Evolutionary conservation across 2,888 invertebrate genomes (phyloP).

Genomic region (Cerastis rubricosa): DNA sequence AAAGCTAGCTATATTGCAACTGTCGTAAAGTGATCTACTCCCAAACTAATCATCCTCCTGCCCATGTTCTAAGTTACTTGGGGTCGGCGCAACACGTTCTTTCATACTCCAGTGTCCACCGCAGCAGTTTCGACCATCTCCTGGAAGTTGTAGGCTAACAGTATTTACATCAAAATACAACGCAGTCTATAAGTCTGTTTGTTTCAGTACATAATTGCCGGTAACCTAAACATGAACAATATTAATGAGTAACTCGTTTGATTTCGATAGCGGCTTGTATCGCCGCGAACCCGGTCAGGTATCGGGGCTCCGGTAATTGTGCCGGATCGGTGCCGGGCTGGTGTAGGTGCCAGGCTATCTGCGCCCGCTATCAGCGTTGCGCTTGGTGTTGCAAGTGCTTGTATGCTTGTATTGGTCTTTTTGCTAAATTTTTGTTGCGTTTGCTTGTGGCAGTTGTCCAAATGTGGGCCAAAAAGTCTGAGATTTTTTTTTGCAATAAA

Average conservation of each 20-base stretch:
- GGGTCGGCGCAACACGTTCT: not conserved
- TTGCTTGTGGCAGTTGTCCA: not conserved
- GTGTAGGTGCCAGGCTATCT: slow-evolving; percentile 56
- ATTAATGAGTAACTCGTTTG: slow-evolving; percentile 48
- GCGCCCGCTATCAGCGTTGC: slow-evolving; percentile 42
- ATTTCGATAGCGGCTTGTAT: slow-evolving; percentile 71
- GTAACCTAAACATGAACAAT: slow-evolving; percentile 41
- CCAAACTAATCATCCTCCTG: not conserved
- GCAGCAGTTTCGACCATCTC: not conserved
- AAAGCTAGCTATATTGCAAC: not conserved
- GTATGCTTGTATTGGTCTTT: not conserved
- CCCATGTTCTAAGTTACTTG: not conserved
- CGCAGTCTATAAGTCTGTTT: slow-evolving; percentile 2
- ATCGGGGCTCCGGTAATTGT: slow-evolving; percentile 79
- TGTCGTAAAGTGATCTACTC: not conserved
- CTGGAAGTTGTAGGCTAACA: not conserved
- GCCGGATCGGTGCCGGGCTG: slow-evolving; percentile 62
- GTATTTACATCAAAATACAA: not conserved
- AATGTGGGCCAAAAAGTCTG: not conserved
- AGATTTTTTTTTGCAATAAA: not conserved
- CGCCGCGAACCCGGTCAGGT: slow-evolving; percentile 78
- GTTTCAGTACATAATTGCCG: slow-evolving; percentile 22
- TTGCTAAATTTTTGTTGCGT: not conserved
- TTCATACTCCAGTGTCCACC: not conserved
- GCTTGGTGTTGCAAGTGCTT: slow-evolving; percentile 31